Conservation (phyloP, 2,113 vertebrate species). For the Eonycteris spelaea region DNA sequence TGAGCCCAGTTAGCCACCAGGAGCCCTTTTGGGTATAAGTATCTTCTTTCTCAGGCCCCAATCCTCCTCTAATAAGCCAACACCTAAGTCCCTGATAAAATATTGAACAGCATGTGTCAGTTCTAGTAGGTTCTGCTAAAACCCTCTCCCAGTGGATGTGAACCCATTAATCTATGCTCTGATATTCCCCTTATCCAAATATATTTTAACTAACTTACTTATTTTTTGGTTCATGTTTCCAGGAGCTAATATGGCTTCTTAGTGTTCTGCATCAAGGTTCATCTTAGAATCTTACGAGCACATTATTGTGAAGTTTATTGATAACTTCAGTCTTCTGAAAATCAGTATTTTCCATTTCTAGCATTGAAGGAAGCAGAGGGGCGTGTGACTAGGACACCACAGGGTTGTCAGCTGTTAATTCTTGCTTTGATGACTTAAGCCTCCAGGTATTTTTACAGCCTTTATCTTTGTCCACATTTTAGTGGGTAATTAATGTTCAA, state of each 20-base stretch:
- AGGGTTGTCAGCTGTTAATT: neutral
- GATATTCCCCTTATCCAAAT: neutral
- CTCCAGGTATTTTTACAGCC: neutral
- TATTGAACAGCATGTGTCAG: neutral
- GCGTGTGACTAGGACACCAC: neutral
- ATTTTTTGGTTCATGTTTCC: neutral
- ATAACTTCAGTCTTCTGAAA: neutral
- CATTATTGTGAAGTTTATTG: neutral
- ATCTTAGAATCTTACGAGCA: neutral
- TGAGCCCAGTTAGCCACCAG: neutral
- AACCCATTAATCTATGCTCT: neutral
- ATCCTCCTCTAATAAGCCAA: neutral
- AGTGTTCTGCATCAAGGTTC: neutral
- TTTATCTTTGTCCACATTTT: neutral
- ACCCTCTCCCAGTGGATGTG: neutral
- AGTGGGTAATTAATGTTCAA: neutral
- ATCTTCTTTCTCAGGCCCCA: neutral
- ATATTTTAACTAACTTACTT: accelerated
- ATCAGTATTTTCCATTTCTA: accelerated
- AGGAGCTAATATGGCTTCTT: neutral
- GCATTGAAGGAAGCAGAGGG: neutral
- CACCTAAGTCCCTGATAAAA: neutral
- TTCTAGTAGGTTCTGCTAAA: neutral
- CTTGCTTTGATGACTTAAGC: too few species aligned
- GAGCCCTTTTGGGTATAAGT: neutral